Conservation (phyloP, 2,888 invertebrate genomes). For the Ptychoptera contaminata region DNA sequence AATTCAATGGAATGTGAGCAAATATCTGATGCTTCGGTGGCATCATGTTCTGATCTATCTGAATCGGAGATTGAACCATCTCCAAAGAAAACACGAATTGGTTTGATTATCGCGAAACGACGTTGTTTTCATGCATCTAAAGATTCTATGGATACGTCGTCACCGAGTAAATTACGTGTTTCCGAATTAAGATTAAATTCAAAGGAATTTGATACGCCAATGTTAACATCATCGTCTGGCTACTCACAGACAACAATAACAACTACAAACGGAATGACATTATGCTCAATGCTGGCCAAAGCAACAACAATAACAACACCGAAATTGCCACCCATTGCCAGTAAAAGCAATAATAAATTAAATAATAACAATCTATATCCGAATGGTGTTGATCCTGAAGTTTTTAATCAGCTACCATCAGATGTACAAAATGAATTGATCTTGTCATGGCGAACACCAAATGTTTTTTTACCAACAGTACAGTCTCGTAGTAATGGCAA, state of each 20-base stretch:
- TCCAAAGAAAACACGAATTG: conserved; percentile 47
- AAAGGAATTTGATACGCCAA: conserved; percentile 34
- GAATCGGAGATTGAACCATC: conserved; percentile 58
- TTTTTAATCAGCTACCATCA: conserved; percentile 52
- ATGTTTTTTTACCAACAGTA: too few species aligned
- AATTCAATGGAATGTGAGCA: conserved; percentile 20
- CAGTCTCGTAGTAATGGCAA: too few species aligned
- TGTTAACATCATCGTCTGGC: conserved; percentile 21
- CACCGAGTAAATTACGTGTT: conserved; percentile 52
- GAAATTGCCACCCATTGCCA: conserved; percentile 12
- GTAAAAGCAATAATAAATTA: conserved; percentile 19
- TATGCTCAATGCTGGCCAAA: conserved; percentile 2
- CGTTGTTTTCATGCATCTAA: conserved; percentile 22
- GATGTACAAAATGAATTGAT: conserved; percentile 59
- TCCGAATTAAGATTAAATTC: conserved; percentile 49
- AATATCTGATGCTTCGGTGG: conserved; percentile 16
- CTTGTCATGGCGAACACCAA: conserved; percentile 38
- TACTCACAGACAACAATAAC: conserved; percentile 18
- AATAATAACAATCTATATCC: conserved; percentile 37
- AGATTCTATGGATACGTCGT: conserved; percentile 37
- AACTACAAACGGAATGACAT: conserved; percentile 29
- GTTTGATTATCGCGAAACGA: conserved; percentile 34
- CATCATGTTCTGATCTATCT: conserved; percentile 39
- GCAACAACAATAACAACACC: conserved; percentile 14
- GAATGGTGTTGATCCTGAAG: conserved; percentile 47